phyloP scores from a whole-genome alignment of 2,888 invertebrate genomes.

The Dryobotodes eremita region DNA sequence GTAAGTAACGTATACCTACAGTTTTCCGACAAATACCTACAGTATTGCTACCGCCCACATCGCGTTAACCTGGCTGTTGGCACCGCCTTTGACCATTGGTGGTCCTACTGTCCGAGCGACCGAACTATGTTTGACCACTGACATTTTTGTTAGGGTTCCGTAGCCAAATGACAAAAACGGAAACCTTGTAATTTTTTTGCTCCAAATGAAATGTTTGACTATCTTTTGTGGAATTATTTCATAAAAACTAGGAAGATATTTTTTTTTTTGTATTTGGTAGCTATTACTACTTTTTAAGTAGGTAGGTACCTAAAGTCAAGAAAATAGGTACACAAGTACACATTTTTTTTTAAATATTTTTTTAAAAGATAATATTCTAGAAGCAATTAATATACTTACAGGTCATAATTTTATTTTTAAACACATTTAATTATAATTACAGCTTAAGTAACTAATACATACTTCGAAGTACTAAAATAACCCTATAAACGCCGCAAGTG shows the following conservation, averaged over 20 bases:
- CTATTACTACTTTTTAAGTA: not conserved
- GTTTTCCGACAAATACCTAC: conserved; percentile 50
- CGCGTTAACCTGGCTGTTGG: not conserved
- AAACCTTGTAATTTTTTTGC: not conserved
- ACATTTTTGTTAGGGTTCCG: not conserved
- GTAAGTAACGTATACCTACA: conserved; percentile 32
- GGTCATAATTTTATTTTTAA: not conserved
- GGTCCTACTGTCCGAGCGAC: conserved; percentile 1
- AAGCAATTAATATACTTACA: not conserved
- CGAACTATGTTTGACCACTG: not conserved
- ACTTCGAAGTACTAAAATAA: conserved; percentile 14
- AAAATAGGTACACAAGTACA: not conserved
- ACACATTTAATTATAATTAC: not conserved
- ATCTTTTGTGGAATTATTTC: not conserved
- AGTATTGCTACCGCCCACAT: conserved; percentile 45
- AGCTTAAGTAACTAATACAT: not conserved
- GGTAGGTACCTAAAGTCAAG: not conserved
- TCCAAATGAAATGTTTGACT: not conserved
- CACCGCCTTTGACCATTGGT: conserved; percentile 52
- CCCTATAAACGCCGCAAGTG: not conserved
- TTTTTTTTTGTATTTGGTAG: not conserved
- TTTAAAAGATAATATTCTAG: not conserved
- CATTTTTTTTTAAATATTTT: too few relatives aligned
- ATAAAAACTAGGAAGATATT: too few relatives aligned
- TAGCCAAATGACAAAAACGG: not conserved